phyloP scores from a whole-genome alignment of 2,888 invertebrate species.

The Drosophila bunnanda region DNA sequence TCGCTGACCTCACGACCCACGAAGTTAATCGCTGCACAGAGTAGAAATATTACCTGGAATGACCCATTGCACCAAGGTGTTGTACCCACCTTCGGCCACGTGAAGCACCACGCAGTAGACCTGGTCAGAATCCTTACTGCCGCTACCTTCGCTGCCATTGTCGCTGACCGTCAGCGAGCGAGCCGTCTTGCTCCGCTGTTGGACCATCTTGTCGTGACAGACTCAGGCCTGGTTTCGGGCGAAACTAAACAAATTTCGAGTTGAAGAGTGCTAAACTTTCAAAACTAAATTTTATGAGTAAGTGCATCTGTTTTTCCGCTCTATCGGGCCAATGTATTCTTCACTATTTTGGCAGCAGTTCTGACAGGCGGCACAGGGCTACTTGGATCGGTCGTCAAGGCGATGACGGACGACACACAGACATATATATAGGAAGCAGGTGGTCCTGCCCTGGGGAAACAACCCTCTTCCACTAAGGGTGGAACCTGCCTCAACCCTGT shows the following conservation, averaged over 20 bases:
- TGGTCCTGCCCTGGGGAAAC: not conserved
- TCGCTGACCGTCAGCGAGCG: slow-evolving; percentile 24
- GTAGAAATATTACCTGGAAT: not conserved
- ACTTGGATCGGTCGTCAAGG: slow-evolving; percentile 29
- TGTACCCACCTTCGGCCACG: slow-evolving; percentile 78
- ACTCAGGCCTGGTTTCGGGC: not conserved
- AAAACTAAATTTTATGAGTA: slow-evolving; percentile 27
- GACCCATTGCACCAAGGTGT: not conserved
- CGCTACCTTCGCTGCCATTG: slow-evolving; percentile 38
- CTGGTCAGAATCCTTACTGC: slow-evolving; percentile 52
- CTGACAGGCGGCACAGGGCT: slow-evolving; percentile 12
- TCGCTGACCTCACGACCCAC: slow-evolving; percentile 47
- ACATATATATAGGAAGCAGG: slow-evolving; percentile 1
- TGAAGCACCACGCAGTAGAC: slow-evolving; percentile 81
- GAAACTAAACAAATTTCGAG: slow-evolving; percentile 32
- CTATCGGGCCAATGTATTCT: slow-evolving; percentile 13
- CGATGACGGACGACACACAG: not conserved
- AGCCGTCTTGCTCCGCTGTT: slow-evolving; percentile 44
- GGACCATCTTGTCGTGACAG: slow-evolving; percentile 47
- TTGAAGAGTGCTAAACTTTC: slow-evolving; percentile 14
- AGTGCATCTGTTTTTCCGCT: slow-evolving; percentile 12
- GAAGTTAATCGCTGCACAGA: slow-evolving; percentile 61
- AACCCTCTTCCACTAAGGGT: slow-evolving; percentile 5
- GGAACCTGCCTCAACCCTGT: not conserved
- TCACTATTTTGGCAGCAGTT: slow-evolving; percentile 13